Evolutionary conservation across 2,113 vertebrate species (phyloP).

Genomic region (Megaleporinus macrocephalus): DNA sequence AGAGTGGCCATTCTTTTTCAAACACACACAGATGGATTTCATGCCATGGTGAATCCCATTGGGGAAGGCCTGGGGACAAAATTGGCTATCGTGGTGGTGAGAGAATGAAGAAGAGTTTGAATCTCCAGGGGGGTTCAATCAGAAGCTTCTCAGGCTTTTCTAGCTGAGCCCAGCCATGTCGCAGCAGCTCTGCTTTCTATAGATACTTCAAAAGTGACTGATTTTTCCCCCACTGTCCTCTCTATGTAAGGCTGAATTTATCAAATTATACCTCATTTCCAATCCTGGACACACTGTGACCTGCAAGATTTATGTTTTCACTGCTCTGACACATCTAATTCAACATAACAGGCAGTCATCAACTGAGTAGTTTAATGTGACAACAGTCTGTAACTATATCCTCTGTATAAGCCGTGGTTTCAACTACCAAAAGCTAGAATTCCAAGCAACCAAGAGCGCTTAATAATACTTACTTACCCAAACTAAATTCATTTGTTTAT

Average conservation of each 20-base stretch:
- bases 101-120: background rate
- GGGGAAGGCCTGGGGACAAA: conserved; percentile 31
- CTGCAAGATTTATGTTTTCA: background rate
- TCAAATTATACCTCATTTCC: background rate
- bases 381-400: too few species aligned
- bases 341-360: background rate
- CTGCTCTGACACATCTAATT: background rate
- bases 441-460: too few species aligned
- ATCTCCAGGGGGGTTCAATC: background rate
- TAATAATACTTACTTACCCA: too few species aligned
- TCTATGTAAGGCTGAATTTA: conserved; percentile 23
- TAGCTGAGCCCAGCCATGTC: background rate
- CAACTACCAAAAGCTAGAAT: too few species aligned
- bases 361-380: background rate
- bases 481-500: too few species aligned
- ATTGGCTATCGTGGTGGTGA: background rate
- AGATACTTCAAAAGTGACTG: conserved; percentile 13
- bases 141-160: background rate
- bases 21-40: conserved; percentile 29
- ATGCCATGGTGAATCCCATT: conserved; percentile 47
- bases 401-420: too few species aligned
- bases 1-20: conserved; percentile 15
- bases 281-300: background rate
- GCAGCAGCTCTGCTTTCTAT: background rate
- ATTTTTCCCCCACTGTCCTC: background rate